Conservation (phyloP, 2,113 vertebrate genomes). For the Pelecanoides urinatrix region DNA sequence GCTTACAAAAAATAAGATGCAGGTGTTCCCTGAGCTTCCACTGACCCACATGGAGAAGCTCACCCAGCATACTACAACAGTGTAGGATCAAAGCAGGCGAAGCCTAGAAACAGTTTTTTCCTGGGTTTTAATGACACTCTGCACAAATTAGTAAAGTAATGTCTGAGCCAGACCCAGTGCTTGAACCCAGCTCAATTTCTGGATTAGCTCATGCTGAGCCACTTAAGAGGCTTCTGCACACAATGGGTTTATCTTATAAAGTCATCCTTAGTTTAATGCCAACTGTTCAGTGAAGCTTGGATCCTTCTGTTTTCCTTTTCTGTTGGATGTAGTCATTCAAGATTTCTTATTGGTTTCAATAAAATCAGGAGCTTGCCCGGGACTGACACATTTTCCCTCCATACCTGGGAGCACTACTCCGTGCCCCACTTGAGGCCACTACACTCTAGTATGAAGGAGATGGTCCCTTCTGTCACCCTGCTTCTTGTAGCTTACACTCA, state of each 20-base stretch:
- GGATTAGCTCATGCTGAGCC: not conserved
- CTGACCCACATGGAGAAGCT: not conserved
- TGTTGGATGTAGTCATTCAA: not conserved
- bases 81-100: not conserved
- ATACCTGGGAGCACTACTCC: not conserved
- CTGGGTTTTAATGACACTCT: not conserved
- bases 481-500: not conserved
- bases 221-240: not conserved
- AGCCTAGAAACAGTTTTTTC: not conserved
- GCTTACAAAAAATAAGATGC: not conserved
- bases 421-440: not conserved
- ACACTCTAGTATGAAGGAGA: rapidly evolving
- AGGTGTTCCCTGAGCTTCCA: not conserved
- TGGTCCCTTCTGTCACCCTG: not conserved
- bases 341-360: not conserved
- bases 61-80: not conserved
- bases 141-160: not conserved
- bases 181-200: not conserved
- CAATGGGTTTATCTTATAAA: not conserved
- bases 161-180: not conserved
- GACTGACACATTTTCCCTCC: not conserved
- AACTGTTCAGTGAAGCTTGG: not conserved
- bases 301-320: not conserved
- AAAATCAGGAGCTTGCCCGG: not conserved
- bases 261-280: not conserved